These are phyloP conservation scores for Hormaphis cornu DNA, from an alignment of 1,140 invertebrate genomes.

Conservation along the genomic window DNA sequence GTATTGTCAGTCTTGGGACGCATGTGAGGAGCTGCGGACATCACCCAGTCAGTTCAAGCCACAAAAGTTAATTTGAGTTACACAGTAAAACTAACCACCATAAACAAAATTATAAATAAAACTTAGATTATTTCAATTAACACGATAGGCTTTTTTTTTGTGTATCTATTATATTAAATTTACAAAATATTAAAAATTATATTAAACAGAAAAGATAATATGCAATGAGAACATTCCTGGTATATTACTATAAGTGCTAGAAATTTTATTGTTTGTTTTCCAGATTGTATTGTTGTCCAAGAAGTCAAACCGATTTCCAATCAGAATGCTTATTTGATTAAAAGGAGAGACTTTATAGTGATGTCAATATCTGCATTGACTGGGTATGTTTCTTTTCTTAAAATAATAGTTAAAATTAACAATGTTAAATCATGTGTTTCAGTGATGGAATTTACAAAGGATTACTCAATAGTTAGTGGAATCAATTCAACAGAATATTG, in stretches of 20 bases:
- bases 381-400: slow-evolving; percentile 51
- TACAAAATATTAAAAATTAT: too few species aligned
- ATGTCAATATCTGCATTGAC: slow-evolving; percentile 88
- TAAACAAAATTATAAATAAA: too few species aligned
- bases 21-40: too few species aligned
- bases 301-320: slow-evolving; percentile 93
- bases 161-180: slow-evolving; percentile 39
- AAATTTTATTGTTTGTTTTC: slow-evolving; percentile 95
- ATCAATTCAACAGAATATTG: slow-evolving; percentile 80
- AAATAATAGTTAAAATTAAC: background rate
- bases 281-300: slow-evolving; percentile 85
- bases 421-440: slow-evolving; percentile 40
- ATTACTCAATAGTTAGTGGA: slow-evolving; percentile 91
- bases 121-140: background rate
- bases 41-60: too few species aligned
- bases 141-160: too few species aligned
- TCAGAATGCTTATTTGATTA: slow-evolving; percentile 80
- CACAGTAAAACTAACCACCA: too few species aligned
- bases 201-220: slow-evolving; percentile 89
- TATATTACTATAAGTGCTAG: slow-evolving; percentile 82
- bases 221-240: slow-evolving; percentile 78
- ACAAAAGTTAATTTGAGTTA: too few species aligned
- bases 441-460: slow-evolving; percentile 92
- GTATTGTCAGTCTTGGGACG: too few species aligned
- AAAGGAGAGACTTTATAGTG: slow-evolving; percentile 84